Base-by-base conservation (phyloP, 2,113 vertebrate genomes). In the Microtus oregoni region DNA sequence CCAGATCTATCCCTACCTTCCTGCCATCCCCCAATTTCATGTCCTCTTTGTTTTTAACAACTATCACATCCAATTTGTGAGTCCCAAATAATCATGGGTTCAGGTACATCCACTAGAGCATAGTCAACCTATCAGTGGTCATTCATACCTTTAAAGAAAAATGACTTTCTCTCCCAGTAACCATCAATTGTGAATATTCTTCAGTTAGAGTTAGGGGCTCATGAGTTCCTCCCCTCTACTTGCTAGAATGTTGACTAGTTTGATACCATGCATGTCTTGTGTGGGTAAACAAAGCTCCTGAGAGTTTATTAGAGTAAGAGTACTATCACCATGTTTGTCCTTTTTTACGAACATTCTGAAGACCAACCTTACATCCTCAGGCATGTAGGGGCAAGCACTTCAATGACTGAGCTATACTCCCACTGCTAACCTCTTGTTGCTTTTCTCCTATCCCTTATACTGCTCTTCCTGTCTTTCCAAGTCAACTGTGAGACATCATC, bases 401-500 rank as follows among this genome's bases (percentile, higher is more conserved):
- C 11, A 50, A 24, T 26, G 19, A 13, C 44, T 70, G 20, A 87
- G 65, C 20, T 87, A 15, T n/a, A 35, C 30, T 50, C 19, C 11
- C 28, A 52, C 30, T 4, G 30, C 30, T n/a, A 87, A 52, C 20
- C 0, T 89, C 19, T 30, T 47, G 35, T 65, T 82, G 82, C 47
- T 88, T 94, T 90, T 38, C 76, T 30, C 77, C 4, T 4, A 9
- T 91, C 7, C 1, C 32, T 92, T 89, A 75, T 26, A 93, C 1
- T 58, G 8, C 26, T 96, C 24, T 90, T 32, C 24, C 63, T n/a
- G 73, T 78, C 5, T 67, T 94, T 94, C 67, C 32, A 95, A 77
- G 47, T 95, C 72, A 89, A 77, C 58, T 17, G 12, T 94, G 78
- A 76, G 19, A 92, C 38, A 28, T 73, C 20, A 61, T 17, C 63